Conservation (phyloP, 2,113 vertebrate species). For the Sapayoa aenigma region DNA sequence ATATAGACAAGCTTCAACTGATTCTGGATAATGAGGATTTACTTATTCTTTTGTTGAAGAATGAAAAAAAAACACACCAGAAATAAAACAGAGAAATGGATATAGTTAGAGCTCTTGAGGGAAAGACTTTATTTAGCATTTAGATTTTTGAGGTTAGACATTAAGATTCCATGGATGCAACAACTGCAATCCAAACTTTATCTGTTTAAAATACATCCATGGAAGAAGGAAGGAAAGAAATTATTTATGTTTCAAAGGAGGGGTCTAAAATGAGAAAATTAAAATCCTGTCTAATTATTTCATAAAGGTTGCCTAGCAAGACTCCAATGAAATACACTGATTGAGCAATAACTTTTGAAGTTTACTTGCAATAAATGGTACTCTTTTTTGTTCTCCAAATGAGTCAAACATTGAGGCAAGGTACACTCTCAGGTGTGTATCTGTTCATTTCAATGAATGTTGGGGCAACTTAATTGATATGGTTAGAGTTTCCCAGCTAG, state of each 20-base stretch:
- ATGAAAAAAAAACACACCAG: not conserved
- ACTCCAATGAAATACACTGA: not conserved
- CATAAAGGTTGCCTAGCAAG: not conserved
- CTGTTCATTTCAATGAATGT: not conserved
- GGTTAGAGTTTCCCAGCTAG: not conserved
- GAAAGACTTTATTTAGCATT: conserved; percentile 1
- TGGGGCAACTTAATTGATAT: not conserved
- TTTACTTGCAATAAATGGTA: not conserved
- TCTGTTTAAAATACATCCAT: not conserved
- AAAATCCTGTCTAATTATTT: not conserved
- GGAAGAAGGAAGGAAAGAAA: conserved; percentile 10
- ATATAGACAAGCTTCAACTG: not conserved
- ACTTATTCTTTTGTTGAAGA: conserved; percentile 37
- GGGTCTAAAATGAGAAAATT: not conserved
- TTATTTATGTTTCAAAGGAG: not conserved
- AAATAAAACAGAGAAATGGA: conserved; percentile 31
- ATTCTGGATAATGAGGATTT: conserved; percentile 16
- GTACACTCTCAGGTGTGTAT: rapidly evolving
- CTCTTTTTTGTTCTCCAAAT: not conserved
- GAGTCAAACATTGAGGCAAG: not conserved
- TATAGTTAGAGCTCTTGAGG: not conserved
- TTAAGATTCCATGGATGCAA: conserved; percentile 35
- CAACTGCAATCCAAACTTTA: not conserved
- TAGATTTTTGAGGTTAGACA: conserved; percentile 33
- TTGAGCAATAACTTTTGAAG: not conserved